phyloP scores from a whole-genome alignment of 2,888 invertebrate genomes.

The Polymixis lichenea region DNA sequence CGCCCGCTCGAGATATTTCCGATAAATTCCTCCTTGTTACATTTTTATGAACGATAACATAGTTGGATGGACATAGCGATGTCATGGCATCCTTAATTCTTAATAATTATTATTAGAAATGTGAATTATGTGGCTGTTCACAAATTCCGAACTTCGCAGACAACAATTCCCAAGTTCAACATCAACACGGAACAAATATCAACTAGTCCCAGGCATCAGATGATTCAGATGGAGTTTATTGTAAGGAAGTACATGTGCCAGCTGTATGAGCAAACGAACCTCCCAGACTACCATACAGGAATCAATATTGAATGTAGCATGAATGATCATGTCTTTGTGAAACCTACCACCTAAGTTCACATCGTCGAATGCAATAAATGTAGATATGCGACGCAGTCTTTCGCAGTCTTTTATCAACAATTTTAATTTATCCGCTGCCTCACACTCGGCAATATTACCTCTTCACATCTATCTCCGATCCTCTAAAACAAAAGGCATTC shows the following conservation, averaged over 20 bases:
- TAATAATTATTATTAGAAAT: conserved; percentile 33
- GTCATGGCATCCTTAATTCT: conserved; percentile 42
- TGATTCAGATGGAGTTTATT: background rate
- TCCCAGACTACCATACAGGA: too few relatives aligned
- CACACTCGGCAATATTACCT: background rate
- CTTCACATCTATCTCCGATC: background rate
- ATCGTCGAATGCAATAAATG: too few relatives aligned
- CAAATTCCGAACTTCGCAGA: background rate
- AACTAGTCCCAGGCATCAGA: background rate
- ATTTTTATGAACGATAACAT: conserved; percentile 72
- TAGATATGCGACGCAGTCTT: background rate
- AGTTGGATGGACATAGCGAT: conserved; percentile 49
- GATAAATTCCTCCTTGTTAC: conserved; percentile 80
- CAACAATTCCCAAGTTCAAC: background rate
- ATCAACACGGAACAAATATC: background rate
- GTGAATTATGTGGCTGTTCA: conserved; percentile 17
- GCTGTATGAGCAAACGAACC: background rate
- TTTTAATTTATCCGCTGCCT: background rate
- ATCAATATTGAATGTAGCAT: background rate
- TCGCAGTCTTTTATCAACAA: background rate
- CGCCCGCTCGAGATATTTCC: conserved; percentile 81
- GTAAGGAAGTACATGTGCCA: background rate
- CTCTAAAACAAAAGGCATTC: conserved; percentile 46
- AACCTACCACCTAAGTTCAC: background rate
- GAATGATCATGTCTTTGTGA: background rate